Conservation (phyloP, 2,113 vertebrate species). For the Aplodontia rufa region DNA sequence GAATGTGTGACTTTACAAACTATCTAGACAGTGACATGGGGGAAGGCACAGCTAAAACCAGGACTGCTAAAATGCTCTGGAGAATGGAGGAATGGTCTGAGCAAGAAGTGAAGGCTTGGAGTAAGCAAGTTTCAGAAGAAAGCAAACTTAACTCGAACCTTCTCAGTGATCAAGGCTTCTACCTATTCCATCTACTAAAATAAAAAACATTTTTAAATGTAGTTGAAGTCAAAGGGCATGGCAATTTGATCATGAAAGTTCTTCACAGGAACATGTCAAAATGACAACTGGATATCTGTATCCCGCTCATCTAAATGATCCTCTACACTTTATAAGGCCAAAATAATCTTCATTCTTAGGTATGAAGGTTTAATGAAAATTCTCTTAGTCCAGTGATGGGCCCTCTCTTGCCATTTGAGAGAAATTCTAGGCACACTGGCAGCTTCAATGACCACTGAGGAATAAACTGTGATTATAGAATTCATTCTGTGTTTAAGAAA, state of each 20-base stretch:
- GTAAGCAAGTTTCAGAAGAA: too few relatives aligned
- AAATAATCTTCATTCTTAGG: not conserved
- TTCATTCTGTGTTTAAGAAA: slow-evolving; percentile 75
- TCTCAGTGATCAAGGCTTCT: not conserved
- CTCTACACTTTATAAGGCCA: not conserved
- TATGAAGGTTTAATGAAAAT: slow-evolving; percentile 44
- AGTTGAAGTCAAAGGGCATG: not conserved
- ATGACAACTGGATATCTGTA: not conserved
- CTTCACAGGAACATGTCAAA: not conserved
- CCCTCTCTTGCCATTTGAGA: slow-evolving; percentile 47
- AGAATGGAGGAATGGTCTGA: not conserved
- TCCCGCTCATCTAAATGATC: not conserved
- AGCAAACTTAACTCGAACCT: not conserved
- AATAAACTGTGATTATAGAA: slow-evolving; percentile 59
- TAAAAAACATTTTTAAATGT: not conserved
- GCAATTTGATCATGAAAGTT: not conserved
- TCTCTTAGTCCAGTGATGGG: not conserved
- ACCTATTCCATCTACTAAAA: not conserved
- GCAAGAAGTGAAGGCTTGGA: not conserved
- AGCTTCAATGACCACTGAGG: not conserved
- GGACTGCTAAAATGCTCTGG: not conserved
- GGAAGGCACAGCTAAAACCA: not conserved
- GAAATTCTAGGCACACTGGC: not conserved
- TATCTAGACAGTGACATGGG: not conserved
- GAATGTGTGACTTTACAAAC: not conserved